Evolutionary conservation across 1,140 invertebrate species (phyloP).

Genomic region (Physella acuta): DNA sequence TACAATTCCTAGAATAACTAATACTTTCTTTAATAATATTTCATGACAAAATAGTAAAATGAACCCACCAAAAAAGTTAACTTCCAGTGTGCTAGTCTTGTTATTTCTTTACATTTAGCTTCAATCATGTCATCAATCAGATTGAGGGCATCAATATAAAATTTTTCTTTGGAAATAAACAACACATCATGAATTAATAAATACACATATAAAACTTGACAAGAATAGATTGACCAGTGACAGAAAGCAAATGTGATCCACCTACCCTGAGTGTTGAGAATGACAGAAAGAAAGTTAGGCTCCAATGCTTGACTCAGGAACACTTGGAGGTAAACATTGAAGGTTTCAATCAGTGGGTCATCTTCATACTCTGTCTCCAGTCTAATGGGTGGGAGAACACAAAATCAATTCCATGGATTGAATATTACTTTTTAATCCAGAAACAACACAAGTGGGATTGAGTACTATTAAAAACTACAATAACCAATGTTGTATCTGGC

Average conservation of each 20-base stretch:
- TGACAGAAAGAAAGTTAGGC: constrained; percentile 45
- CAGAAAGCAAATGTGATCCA: no score
- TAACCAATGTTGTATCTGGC: no score
- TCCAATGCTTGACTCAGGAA: constrained; percentile 54
- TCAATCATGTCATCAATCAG: constrained; percentile 48
- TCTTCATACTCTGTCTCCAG: constrained; percentile 50
- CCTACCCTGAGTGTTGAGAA: constrained; percentile 42
- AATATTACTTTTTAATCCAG: background rate
- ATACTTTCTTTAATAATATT: no score
- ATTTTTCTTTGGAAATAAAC: constrained; percentile 52
- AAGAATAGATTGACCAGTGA: no score
- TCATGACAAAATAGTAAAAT: no score
- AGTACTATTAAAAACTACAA: no score
- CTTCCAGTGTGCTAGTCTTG: constrained; percentile 46
- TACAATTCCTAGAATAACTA: no score
- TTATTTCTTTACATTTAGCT: constrained; percentile 43
- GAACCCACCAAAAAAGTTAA: constrained; percentile 47
- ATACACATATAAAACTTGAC: no score
- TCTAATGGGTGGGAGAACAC: constrained; percentile 37
- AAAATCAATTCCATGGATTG: background rate
- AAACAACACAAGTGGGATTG: no score
- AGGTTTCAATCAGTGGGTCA: constrained; percentile 54
- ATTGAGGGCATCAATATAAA: constrained; percentile 49
- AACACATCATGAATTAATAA: no score
- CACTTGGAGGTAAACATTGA: constrained; percentile 57